These are phyloP conservation scores for Oreochromis grahami DNA, from an alignment of 2,797 vertebrate genomes.

Conservation along the genomic window DNA sequence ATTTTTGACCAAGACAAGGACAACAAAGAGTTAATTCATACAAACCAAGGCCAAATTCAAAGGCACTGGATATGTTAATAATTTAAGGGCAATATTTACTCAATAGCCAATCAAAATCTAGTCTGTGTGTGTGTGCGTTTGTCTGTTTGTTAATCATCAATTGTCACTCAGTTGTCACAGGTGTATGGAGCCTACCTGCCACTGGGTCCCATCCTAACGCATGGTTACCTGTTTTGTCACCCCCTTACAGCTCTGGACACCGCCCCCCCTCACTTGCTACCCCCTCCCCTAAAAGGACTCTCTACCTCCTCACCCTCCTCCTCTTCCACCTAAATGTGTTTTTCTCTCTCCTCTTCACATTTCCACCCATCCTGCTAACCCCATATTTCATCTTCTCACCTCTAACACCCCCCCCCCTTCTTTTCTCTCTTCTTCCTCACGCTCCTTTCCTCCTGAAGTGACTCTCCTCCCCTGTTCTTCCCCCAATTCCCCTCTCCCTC, in stretches of 20 bases:
- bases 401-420: not conserved
- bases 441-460: conserved; percentile 75
- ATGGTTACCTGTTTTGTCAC: conserved; percentile 80
- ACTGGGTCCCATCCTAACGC: conserved; percentile 75
- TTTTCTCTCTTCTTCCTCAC: conserved; percentile 21
- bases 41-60: not conserved
- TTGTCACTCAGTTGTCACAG: conserved; percentile 63
- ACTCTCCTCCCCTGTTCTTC: conserved; percentile 72
- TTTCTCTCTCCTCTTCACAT: conserved; percentile 61
- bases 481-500: conserved; percentile 56
- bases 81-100: not conserved
- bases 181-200: conserved; percentile 61
- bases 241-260: conserved; percentile 78
- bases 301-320: conserved; percentile 38
- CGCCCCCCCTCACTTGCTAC: conserved; percentile 74
- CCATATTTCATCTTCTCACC: conserved; percentile 42
- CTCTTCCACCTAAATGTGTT: conserved; percentile 48
- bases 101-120: not conserved
- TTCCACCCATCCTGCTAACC: conserved; percentile 40
- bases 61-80: not conserved
- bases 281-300: conserved; percentile 65
- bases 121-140: not conserved
- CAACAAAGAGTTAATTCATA: not conserved
- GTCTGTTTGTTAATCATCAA: conserved; percentile 21
- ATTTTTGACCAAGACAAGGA: not conserved